phyloP scores from a whole-genome alignment of 2,888 invertebrate genomes.

The Periphyllus acericola region DNA sequence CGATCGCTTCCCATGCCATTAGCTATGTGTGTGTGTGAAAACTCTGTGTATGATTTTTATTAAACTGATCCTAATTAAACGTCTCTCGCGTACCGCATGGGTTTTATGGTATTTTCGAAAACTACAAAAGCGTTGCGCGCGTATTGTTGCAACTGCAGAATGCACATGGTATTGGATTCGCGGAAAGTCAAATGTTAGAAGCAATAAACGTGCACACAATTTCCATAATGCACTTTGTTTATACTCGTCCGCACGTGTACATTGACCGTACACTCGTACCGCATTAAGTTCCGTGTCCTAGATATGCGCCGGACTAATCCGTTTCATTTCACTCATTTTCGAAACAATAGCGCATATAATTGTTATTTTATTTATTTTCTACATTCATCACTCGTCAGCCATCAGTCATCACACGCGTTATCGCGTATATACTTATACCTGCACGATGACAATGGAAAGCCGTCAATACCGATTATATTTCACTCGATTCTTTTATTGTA shows the following conservation, averaged over 20 bases:
- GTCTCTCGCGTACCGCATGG: not conserved
- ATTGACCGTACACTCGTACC: not conserved
- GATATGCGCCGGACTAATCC: not conserved
- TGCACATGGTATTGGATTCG: not conserved
- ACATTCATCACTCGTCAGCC: slow-evolving; percentile 15
- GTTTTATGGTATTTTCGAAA: not conserved
- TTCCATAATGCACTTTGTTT: not conserved
- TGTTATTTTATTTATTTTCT: slow-evolving; percentile 30
- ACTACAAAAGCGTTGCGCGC: not conserved
- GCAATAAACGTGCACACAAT: not conserved
- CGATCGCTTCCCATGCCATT: slow-evolving; percentile 4
- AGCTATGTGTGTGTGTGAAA: not conserved
- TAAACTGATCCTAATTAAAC: not conserved
- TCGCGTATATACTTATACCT: too few species aligned
- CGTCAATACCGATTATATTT: slow-evolving; percentile 25
- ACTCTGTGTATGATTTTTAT: not conserved
- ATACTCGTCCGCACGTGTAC: not conserved
- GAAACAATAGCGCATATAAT: slow-evolving; percentile 38
- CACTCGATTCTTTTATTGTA: slow-evolving; percentile 5
- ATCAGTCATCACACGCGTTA: too few species aligned
- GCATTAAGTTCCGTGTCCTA: slow-evolving; percentile 14
- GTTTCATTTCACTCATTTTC: slow-evolving; percentile 5
- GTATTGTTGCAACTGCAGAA: too few species aligned
- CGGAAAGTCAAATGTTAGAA: not conserved
- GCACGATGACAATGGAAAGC: slow-evolving; percentile 36